Conservation (phyloP, 2,888 invertebrate species). For the Cataglyphis cursor region DNA sequence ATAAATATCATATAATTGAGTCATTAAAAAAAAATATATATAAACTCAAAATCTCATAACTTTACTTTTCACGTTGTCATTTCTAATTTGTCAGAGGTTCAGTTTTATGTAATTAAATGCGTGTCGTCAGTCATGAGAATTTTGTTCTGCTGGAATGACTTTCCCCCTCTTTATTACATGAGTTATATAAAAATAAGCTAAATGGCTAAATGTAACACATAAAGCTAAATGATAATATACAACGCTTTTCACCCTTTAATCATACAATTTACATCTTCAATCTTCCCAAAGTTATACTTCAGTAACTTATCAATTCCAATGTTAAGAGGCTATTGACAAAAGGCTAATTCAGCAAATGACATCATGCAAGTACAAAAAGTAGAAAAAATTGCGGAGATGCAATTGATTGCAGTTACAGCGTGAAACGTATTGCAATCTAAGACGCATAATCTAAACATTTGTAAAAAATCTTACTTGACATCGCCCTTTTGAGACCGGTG, state of each 20-base stretch:
- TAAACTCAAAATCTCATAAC: slow-evolving; percentile 1
- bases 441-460: slow-evolving; percentile 37
- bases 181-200: slow-evolving; percentile 64
- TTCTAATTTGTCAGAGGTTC: background rate
- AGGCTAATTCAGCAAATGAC: slow-evolving; percentile 25
- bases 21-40: background rate
- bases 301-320: slow-evolving; percentile 26
- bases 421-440: slow-evolving; percentile 41
- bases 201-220: slow-evolving; percentile 60
- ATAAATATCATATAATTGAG: slow-evolving; percentile 19
- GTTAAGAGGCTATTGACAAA: slow-evolving; percentile 16
- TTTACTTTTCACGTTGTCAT: background rate
- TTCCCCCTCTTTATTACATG: slow-evolving; percentile 40
- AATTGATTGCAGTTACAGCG: slow-evolving; percentile 23
- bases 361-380: slow-evolving; percentile 52
- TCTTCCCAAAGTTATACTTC: slow-evolving; percentile 56
- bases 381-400: slow-evolving; percentile 43
- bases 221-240: slow-evolving; percentile 71
- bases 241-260: slow-evolving; percentile 60
- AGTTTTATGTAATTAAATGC: background rate
- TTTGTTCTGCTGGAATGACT: slow-evolving; percentile 43
- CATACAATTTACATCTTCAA: slow-evolving; percentile 64
- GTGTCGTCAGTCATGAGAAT: slow-evolving; percentile 29
- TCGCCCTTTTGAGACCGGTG: slow-evolving; percentile 38
- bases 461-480: slow-evolving; percentile 44